These are phyloP conservation scores for Diaperis boleti DNA, from an alignment of 2,888 invertebrate species.

Conservation along the genomic window DNA sequence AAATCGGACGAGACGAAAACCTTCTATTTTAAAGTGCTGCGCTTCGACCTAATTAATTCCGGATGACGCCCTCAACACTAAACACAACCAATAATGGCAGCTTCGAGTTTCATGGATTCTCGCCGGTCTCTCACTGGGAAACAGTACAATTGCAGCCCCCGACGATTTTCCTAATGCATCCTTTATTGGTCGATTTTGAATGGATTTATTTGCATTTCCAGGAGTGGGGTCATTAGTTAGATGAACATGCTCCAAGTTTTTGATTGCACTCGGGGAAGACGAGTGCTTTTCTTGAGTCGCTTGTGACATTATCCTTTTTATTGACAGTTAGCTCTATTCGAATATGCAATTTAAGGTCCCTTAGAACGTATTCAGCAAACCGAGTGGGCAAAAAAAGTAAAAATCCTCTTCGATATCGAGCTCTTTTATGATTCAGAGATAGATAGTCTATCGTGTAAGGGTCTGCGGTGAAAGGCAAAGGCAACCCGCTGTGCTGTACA, in stretches of 20 bases:
- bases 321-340: constrained; percentile 35
- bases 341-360: constrained; percentile 44
- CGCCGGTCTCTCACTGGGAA: constrained; percentile 11
- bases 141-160: constrained; percentile 34
- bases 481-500: constrained; percentile 4
- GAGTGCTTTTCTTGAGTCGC: constrained; percentile 4
- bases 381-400: constrained; percentile 34
- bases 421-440: constrained; percentile 32
- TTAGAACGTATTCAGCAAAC: constrained; percentile 36
- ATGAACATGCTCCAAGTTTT: constrained; percentile 16
- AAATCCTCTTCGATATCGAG: constrained; percentile 36
- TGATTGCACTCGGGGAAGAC: background rate
- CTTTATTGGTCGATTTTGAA: constrained; percentile 48
- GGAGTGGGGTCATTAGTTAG: constrained; percentile 29
- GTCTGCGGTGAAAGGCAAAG: constrained; percentile 12
- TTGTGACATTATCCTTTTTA: constrained; percentile 25
- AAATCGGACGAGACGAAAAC: constrained; percentile 26
- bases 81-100: constrained; percentile 20
- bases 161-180: constrained; percentile 48
- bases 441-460: constrained; percentile 19
- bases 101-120: constrained; percentile 14
- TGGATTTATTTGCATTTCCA: constrained; percentile 47
- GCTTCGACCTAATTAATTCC: constrained; percentile 25
- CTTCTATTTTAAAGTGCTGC: constrained; percentile 6
- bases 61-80: constrained; percentile 14